Evolutionary conservation across 2,113 vertebrate genomes (phyloP), one percentile per base, ranked within the genome.

Genomic region (Semicossyphus pulcher): DNA sequence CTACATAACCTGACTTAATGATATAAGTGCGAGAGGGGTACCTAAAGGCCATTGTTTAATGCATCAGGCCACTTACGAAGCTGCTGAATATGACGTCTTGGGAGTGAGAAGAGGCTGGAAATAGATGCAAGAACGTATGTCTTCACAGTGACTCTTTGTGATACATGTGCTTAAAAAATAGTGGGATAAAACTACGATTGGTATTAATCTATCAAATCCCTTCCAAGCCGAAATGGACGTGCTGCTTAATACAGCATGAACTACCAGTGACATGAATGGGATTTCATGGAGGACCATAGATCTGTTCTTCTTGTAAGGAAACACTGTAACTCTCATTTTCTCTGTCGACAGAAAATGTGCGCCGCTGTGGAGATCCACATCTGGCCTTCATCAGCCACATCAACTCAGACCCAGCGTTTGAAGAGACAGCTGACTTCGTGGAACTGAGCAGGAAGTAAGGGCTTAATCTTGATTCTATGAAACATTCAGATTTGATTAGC

Each of bases 301-400:
- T 74, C 32, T 12, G 41, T 25, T 42, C 5, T 26, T 68, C 36
- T 53, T 69, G 53, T 66, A 68, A 75, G 74, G 53, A 54, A 67
- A 51, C 64, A 68, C 54, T 79, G 52, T 76, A 78, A 76, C 59
- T 81, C 31, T 52, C 73, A 39, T 31, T 72, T 71, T 82, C 57
- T 76, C 45, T 16, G 48, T 60, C 49, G 52, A 80, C 61, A 65
- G 47, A 63, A 70, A 73, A 59, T 62, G 61, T 84, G 71, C 15
- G n/a, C 77, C 67, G 42, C 77, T 72, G 42, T 60, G 45, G 42
- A 14, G 15, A 68, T 54, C 70, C 85, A 86, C 89, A 92, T 92
- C 85, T 92, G 91, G 88, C 76, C 85, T 82, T 89, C 84, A 90
- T 92, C 83, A 91, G 72, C 81, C 31, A 74, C 88, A 86, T 88